These are phyloP conservation scores for Epinotia demarniana DNA, from an alignment of 2,888 invertebrate genomes.

Conservation along the genomic window DNA sequence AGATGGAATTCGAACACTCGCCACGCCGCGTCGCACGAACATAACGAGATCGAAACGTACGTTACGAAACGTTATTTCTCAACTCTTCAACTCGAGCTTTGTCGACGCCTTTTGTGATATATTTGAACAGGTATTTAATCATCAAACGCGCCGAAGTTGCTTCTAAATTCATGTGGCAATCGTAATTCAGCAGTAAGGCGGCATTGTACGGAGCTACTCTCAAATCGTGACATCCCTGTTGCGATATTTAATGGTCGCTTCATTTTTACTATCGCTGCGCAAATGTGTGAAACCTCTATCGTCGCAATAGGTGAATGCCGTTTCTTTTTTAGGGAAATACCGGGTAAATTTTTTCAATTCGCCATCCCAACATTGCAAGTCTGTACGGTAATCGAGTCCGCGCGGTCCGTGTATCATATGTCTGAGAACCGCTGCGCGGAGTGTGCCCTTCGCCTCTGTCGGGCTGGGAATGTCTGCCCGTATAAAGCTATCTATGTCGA, in stretches of 20 bases:
- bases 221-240: neutral
- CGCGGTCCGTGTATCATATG: conserved; percentile 17
- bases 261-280: neutral
- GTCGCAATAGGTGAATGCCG: neutral
- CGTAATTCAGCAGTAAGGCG: conserved; percentile 5
- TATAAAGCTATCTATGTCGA: too few species aligned
- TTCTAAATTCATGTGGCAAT: conserved; percentile 1
- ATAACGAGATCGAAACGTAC: neutral
- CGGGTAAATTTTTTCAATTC: conserved; percentile 1
- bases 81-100: neutral
- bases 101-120: conserved; percentile 3
- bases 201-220: neutral
- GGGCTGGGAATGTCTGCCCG: too few species aligned
- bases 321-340: conserved; percentile 9
- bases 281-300: too few species aligned
- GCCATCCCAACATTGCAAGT: neutral
- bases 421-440: neutral
- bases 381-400: neutral
- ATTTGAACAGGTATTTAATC: neutral
- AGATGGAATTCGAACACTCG: neutral
- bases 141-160: conserved; percentile 3
- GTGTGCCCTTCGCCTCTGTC: too few species aligned
- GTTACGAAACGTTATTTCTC: neutral
- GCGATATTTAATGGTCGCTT: conserved; percentile 1
- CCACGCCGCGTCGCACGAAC: conserved; percentile 14